These are phyloP conservation scores for Campopleginae sp. DNA, from an alignment of 2,888 invertebrate genomes.

Conservation along the genomic window DNA sequence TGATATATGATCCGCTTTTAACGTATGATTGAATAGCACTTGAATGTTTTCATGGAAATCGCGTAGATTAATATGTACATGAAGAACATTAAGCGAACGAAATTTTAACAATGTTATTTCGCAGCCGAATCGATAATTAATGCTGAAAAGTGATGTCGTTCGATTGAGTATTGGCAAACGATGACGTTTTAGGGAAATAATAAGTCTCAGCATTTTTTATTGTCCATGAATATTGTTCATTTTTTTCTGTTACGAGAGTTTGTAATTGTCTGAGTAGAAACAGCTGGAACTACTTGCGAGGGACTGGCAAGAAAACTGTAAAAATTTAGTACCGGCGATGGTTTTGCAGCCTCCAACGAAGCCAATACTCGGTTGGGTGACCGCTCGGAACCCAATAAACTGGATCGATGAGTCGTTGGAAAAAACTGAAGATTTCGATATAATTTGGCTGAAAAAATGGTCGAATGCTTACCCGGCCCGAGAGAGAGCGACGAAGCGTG, in stretches of 20 bases:
- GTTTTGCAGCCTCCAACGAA: too few species aligned
- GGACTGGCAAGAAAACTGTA: too few species aligned
- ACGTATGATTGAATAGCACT: conserved; percentile 9
- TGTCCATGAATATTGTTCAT: background rate
- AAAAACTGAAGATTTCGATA: background rate
- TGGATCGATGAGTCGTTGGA: too few species aligned
- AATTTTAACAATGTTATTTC: background rate
- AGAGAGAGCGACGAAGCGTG: conserved; percentile 90
- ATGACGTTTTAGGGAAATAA: background rate
- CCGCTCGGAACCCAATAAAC: too few species aligned
- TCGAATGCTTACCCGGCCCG: conserved; percentile 86
- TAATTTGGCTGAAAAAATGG: background rate
- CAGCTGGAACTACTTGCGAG: too few species aligned
- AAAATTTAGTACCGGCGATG: too few species aligned
- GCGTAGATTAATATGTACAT: background rate
- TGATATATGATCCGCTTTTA: conserved; percentile 58
- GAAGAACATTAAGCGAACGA: background rate
- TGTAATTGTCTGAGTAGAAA: background rate
- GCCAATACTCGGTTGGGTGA: too few species aligned
- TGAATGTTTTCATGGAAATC: conserved; percentile 23
- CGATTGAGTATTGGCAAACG: background rate
- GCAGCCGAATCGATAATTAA: conserved; percentile 39
- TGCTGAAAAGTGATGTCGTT: conserved; percentile 40
- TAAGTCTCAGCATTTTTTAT: background rate
- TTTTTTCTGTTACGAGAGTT: background rate